Percentiles rank a stretch among this genome's conserved stretches.
These are phyloP conservation scores for Mustela nigripes DNA, from an alignment of 2,113 vertebrate species.

Conservation along the genomic window DNA sequence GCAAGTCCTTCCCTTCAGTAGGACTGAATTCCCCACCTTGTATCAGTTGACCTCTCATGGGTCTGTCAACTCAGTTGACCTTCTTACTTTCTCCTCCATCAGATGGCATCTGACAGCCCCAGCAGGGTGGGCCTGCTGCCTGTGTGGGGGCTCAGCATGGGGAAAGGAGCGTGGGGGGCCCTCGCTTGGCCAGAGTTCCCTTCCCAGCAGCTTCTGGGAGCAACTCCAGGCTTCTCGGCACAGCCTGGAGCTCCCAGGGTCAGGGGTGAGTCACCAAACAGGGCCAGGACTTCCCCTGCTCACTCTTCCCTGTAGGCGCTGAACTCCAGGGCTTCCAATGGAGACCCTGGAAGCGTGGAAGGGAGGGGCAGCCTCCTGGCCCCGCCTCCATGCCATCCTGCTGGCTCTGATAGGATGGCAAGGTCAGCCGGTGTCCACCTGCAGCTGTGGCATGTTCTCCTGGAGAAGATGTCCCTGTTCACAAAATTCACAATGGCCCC, in stretches of 20 bases:
- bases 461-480: not conserved
- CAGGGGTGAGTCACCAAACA: constrained; percentile 58
- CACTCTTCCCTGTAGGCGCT: not conserved
- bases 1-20: not conserved
- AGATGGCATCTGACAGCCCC: not conserved
- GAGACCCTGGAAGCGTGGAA: not conserved
- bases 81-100: not conserved
- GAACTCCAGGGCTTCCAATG: not conserved
- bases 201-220: not conserved
- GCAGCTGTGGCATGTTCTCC: not conserved
- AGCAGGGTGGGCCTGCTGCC: too few relatives aligned
- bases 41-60: not conserved
- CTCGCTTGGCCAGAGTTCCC: not conserved
- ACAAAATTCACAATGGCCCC: not conserved
- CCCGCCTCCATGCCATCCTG: rapidly evolving
- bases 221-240: not conserved
- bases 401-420: not conserved
- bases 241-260: not conserved
- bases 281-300: not conserved
- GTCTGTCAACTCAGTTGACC: rapidly evolving
- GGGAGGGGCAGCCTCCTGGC: not conserved
- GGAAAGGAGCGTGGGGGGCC: not conserved
- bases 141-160: not conserved
- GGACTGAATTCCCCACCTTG: not conserved
- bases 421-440: not conserved